Evolutionary conservation across 2,113 vertebrate species (phyloP).

Genomic region (Prietella phreatophila): DNA sequence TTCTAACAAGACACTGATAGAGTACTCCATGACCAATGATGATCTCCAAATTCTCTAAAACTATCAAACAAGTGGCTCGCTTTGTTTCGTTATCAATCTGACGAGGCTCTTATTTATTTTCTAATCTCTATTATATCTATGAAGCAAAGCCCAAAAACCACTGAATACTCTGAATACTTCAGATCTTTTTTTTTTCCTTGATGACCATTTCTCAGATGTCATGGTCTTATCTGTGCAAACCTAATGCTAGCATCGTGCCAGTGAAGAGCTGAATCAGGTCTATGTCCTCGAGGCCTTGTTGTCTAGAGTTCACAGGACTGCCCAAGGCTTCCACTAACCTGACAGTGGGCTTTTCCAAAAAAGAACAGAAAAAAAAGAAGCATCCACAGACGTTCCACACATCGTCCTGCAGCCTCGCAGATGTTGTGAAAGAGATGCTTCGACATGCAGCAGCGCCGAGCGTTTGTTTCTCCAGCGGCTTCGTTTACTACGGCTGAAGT

Average conservation of each 20-base stretch:
- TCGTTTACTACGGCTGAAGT: constrained; percentile 71
- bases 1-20: not conserved
- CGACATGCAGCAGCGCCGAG: constrained; percentile 52
- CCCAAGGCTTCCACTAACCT: not conserved
- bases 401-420: constrained; percentile 53
- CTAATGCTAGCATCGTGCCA: not conserved
- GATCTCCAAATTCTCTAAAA: not conserved
- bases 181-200: not conserved
- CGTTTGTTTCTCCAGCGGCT: constrained; percentile 72
- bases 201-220: not conserved
- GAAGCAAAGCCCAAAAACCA: not conserved
- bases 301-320: constrained; percentile 2
- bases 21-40: no score
- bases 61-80: not conserved
- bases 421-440: constrained; percentile 68
- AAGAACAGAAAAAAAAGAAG: not conserved
- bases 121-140: not conserved
- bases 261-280: constrained; percentile 15
- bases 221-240: not conserved
- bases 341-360: not conserved
- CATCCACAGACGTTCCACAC: constrained; percentile 58
- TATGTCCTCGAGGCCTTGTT: constrained; percentile 22
- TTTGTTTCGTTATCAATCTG: not conserved
- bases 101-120: not conserved
- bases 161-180: not conserved